Conservation (phyloP, 2,888 invertebrate genomes). For the Athetis lepigone region DNA sequence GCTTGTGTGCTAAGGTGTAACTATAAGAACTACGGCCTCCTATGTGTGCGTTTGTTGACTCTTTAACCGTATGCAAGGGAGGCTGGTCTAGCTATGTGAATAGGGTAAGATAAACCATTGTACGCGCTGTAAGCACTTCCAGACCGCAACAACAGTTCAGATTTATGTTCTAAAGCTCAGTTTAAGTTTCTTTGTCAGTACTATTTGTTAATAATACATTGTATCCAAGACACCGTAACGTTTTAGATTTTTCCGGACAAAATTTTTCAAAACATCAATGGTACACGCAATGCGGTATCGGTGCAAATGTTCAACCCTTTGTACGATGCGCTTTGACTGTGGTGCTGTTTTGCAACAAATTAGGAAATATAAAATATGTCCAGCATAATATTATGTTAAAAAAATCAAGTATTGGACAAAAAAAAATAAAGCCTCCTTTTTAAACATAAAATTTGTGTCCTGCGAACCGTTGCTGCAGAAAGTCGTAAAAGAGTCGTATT, state of each 20-base stretch:
- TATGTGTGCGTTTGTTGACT: conserved; percentile 72
- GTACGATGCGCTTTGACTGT: conserved; percentile 34
- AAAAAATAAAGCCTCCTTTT: not conserved
- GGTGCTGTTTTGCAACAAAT: not conserved
- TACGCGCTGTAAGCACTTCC: conserved; percentile 11
- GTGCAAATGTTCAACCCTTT: conserved; percentile 35
- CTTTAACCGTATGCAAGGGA: conserved; percentile 64
- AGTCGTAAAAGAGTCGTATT: conserved; percentile 10
- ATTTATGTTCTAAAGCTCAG: conserved; percentile 12
- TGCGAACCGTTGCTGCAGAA: conserved; percentile 1
- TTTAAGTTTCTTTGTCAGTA: not conserved
- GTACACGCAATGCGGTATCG: conserved; percentile 62
- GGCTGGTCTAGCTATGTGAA: conserved; percentile 54
- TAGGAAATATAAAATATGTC: not conserved
- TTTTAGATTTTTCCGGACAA: not conserved
- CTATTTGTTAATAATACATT: not conserved
- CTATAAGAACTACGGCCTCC: conserved; percentile 20
- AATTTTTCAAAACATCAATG: conserved; percentile 18
- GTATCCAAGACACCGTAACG: not conserved
- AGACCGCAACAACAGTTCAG: conserved; percentile 5
- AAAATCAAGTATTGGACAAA: not conserved
- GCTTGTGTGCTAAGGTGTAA: conserved; percentile 58
- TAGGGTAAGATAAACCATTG: conserved; percentile 56
- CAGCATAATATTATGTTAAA: not conserved
- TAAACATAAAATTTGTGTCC: not conserved